Conservation (phyloP, 2,888 invertebrate species). For the Caenorhabditis japonica region DNA sequence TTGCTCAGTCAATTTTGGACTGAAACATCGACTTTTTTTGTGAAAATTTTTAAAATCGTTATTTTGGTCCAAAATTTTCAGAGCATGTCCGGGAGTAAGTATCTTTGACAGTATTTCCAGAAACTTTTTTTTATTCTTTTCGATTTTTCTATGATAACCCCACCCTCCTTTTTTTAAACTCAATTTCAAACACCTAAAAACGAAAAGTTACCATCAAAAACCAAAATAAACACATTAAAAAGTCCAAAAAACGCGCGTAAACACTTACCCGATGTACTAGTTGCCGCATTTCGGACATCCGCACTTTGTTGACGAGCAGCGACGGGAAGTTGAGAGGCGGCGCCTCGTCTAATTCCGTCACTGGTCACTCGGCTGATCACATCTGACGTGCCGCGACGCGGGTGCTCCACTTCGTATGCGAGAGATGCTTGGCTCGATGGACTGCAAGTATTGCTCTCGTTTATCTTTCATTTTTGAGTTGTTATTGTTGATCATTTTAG, state of each 20-base stretch:
- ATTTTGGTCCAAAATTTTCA: too few relatives aligned
- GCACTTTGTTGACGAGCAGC: background rate
- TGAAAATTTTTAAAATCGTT: too few relatives aligned
- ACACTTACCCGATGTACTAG: constrained; percentile 3
- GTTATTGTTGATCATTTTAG: constrained; percentile 3
- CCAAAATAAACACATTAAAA: background rate
- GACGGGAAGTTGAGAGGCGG: background rate
- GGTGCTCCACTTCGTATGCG: constrained; percentile 19
- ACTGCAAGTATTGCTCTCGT: constrained; percentile 18
- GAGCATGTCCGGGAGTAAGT: too few relatives aligned
- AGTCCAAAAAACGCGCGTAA: too few relatives aligned
- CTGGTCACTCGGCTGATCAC: constrained; percentile 1
- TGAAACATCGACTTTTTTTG: too few relatives aligned
- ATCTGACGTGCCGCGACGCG: constrained; percentile 7
- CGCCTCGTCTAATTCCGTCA: background rate
- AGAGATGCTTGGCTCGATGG: constrained; percentile 42
- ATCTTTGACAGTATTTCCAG: too few relatives aligned
- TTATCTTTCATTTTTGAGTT: background rate
- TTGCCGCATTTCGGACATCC: background rate
- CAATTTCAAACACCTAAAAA: too few relatives aligned
- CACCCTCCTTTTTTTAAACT: too few relatives aligned
- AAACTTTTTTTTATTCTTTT: too few relatives aligned
- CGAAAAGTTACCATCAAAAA: too few relatives aligned
- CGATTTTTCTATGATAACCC: too few relatives aligned
- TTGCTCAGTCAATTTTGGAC: too few relatives aligned